These are phyloP conservation scores for Congeria kusceri DNA, from an alignment of 2,888 invertebrate species.

Conservation along the genomic window DNA sequence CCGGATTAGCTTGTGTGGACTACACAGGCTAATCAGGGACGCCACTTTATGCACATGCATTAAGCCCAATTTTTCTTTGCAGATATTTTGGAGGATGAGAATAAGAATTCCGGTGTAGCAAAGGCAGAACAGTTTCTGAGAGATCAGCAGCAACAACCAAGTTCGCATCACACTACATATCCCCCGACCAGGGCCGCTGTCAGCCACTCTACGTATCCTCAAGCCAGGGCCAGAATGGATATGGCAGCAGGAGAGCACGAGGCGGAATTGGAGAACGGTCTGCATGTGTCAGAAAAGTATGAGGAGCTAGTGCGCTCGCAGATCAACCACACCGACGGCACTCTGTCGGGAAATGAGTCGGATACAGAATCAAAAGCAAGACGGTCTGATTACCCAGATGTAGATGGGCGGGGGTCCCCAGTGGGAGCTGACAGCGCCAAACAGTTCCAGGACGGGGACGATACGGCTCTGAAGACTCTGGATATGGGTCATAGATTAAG, in stretches of 20 bases:
- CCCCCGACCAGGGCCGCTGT: conserved; percentile 33
- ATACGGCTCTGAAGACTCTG: conserved; percentile 22
- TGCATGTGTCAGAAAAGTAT: conserved; percentile 67
- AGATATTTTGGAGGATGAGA: conserved; percentile 75
- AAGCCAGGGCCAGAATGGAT: conserved; percentile 54
- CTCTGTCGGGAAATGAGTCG: conserved; percentile 35
- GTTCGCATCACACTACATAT: conserved; percentile 13
- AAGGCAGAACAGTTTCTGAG: conserved; percentile 63
- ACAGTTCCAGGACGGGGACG: conserved; percentile 67
- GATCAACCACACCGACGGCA: conserved; percentile 59
- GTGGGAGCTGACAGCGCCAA: conserved; percentile 73
- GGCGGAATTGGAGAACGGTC: conserved; percentile 33
- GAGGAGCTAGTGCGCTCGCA: conserved; percentile 73
- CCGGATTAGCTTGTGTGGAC: too few species aligned
- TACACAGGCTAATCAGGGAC: too few species aligned
- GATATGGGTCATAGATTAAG: conserved; percentile 18
- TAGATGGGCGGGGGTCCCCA: conserved; percentile 67
- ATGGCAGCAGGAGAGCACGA: conserved; percentile 7
- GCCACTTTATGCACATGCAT: too few species aligned
- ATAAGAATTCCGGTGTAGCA: conserved; percentile 43
- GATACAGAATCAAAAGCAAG: conserved; percentile 29
- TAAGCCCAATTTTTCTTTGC: conserved; percentile 55
- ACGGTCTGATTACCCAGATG: conserved; percentile 56
- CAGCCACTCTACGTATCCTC: conserved; percentile 19
- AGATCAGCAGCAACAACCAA: conserved; percentile 34